Evolutionary conservation across 2,888 invertebrate genomes (phyloP).

Genomic region (Keiferia lycopersicella): DNA sequence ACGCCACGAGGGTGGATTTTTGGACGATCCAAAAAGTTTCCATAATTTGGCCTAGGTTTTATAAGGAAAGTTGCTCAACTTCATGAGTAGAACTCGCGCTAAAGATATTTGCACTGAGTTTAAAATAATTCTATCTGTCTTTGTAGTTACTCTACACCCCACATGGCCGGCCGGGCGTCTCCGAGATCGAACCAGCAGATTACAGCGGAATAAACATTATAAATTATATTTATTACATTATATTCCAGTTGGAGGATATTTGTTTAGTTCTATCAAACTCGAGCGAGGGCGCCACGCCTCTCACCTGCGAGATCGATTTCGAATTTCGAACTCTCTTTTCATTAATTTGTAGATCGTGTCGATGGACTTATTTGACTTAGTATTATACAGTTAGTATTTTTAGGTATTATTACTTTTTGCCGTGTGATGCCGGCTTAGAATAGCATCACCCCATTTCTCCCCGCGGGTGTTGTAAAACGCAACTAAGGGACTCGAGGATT

Average conservation of each 20-base stretch:
- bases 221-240: constrained; percentile 79
- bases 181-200: constrained; percentile 67
- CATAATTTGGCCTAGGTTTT: no score
- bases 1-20: no score
- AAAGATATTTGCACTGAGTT: no score
- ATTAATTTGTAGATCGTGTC: constrained; percentile 26
- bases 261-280: constrained; percentile 67
- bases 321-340: constrained; percentile 32
- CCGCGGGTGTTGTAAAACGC: no score
- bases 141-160: constrained; percentile 45
- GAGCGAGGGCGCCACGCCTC: constrained; percentile 48
- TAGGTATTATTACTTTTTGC: no score
- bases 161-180: constrained; percentile 60
- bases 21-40: no score
- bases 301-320: constrained; percentile 18
- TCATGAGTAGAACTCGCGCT: no score
- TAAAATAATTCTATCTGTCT: constrained; percentile 30
- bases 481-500: no score
- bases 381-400: no score
- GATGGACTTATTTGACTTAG: not conserved
- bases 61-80: no score
- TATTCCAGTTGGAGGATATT: constrained; percentile 65
- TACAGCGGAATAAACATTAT: constrained; percentile 72
- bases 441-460: no score
- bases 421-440: no score